These are phyloP conservation scores for Latrodectus geometricus DNA, from an alignment of 1,140 invertebrate genomes.

Conservation along the genomic window DNA sequence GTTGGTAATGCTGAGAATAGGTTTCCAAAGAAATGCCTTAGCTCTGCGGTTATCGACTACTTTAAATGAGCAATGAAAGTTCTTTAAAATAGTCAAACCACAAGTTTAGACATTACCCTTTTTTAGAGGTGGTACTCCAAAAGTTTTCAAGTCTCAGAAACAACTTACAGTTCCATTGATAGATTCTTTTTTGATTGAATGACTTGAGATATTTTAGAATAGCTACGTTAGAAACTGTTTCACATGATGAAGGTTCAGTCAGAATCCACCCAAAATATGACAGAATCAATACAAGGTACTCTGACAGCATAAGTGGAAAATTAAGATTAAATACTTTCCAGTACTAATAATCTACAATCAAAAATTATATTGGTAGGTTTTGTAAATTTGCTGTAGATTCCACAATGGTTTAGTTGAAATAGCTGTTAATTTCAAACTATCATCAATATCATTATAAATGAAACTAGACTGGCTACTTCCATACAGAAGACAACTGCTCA, in stretches of 20 bases:
- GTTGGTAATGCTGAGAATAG: no score
- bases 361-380: constrained; percentile 10
- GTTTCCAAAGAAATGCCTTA: no score
- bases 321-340: neutral
- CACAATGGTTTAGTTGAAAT: neutral
- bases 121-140: no score
- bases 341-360: neutral
- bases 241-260: neutral
- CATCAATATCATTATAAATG: no score
- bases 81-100: neutral
- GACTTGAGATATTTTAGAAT: neutral
- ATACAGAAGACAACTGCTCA: no score
- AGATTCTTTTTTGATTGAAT: neutral
- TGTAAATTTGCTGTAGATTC: no score
- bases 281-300: neutral
- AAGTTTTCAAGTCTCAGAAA: neutral
- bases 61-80: neutral
- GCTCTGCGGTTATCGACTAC: no score
- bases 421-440: no score
- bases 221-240: neutral
- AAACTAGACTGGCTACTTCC: no score
- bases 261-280: neutral
- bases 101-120: neutral
- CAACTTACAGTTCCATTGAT: neutral
- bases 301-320: neutral